Conservation (phyloP, 2,113 vertebrate species). For the Heloderma charlesbogerti region DNA sequence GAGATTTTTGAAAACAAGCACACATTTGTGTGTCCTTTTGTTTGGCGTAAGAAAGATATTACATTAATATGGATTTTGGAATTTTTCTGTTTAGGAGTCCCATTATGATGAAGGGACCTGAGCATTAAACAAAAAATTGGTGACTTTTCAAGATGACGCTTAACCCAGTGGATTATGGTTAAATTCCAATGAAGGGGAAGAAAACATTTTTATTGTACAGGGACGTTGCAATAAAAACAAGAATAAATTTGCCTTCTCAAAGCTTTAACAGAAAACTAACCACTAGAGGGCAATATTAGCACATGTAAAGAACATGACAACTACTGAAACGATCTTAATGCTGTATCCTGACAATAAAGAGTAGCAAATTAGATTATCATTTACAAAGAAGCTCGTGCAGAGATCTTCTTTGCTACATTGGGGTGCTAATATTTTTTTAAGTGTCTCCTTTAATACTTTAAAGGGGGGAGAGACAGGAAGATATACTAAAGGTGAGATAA, state of each 20-base stretch:
- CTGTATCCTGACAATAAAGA: neutral
- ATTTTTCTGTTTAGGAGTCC: no score
- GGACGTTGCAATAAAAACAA: neutral
- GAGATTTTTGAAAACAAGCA: no score
- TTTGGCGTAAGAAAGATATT: no score
- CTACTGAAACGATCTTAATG: accelerated
- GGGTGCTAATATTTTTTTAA: neutral
- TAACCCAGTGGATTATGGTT: neutral
- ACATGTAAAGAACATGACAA: conserved; percentile 22
- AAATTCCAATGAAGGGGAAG: neutral
- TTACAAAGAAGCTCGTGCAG: neutral
- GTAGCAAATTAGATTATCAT: neutral
- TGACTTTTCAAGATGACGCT: neutral
- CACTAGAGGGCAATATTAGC: conserved; percentile 66
- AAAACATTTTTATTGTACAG: neutral
- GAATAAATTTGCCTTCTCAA: neutral
- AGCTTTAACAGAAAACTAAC: accelerated
- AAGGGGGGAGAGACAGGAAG: neutral
- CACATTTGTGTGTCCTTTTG: no score
- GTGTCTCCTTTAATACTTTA: neutral
- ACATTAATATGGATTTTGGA: no score
- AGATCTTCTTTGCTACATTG: neutral
- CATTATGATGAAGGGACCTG: neutral
- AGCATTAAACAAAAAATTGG: no score
- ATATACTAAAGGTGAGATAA: neutral